Conservation (phyloP, 2,113 vertebrate genomes). For the Poeciliopsis retropinna region DNA sequence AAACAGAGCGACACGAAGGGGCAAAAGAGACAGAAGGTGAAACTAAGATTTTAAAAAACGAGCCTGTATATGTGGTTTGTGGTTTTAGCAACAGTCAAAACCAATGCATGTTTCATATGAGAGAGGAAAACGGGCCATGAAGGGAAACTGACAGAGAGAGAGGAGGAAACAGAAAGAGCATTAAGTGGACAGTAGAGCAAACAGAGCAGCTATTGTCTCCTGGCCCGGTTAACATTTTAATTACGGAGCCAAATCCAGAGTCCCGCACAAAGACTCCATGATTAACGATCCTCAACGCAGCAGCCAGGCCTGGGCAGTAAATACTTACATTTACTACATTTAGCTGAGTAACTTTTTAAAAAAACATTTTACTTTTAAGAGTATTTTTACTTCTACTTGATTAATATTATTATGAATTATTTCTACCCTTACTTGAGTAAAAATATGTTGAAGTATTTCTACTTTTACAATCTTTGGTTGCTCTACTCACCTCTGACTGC, state of each 20-base stretch:
- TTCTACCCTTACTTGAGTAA: too few species aligned
- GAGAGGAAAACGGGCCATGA: constrained; percentile 34
- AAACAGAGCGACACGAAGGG: constrained; percentile 38
- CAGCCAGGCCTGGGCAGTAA: background rate
- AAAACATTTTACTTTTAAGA: too few species aligned
- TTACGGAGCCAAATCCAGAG: constrained; percentile 67
- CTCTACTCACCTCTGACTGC: too few species aligned
- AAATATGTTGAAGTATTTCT: too few species aligned
- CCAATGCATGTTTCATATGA: constrained; percentile 29
- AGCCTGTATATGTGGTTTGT: constrained; percentile 20
- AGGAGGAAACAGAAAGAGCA: constrained; percentile 32
- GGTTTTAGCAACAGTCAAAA: constrained; percentile 35
- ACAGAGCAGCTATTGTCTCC: constrained; percentile 73
- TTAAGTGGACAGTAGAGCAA: constrained; percentile 57
- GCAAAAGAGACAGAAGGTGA: constrained; percentile 27
- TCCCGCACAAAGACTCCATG: constrained; percentile 60
- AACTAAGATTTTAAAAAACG: constrained; percentile 22
- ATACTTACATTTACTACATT: too few species aligned
- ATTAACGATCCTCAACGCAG: constrained; percentile 60
- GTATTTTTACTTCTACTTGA: too few species aligned
- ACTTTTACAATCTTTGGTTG: too few species aligned
- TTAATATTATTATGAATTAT: too few species aligned
- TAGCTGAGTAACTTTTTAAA: too few species aligned
- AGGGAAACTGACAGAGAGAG: constrained; percentile 19
- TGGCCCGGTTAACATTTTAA: constrained; percentile 76